Conservation (phyloP, 2,797 vertebrate genomes). For the Alectoris magna region DNA sequence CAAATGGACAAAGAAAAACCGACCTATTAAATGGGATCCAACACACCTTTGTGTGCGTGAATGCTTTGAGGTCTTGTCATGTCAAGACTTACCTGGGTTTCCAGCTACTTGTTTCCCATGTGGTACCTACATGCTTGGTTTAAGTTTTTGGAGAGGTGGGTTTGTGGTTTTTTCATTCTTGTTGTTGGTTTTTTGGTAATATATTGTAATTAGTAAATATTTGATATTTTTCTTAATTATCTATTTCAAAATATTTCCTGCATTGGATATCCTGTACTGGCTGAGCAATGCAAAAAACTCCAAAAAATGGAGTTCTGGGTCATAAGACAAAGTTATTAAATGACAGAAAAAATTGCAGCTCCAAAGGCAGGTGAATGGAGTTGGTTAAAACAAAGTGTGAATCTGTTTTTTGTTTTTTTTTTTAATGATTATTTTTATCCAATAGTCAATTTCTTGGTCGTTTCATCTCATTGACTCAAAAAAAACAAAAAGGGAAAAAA, state of each 20-base stretch:
- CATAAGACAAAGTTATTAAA: not conserved
- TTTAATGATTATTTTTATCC: not conserved
- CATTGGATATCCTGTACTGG: not conserved
- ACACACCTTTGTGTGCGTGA: not conserved
- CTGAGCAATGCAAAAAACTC: not conserved
- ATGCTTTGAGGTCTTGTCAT: not conserved
- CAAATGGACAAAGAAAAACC: not conserved
- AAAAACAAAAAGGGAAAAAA: not conserved
- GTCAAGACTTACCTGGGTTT: not conserved
- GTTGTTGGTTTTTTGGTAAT: not conserved
- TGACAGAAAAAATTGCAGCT: not conserved
- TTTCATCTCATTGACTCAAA: not conserved
- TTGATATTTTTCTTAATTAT: not conserved
- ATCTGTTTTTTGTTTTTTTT: not conserved
- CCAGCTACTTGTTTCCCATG: not conserved
- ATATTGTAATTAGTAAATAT: not conserved
- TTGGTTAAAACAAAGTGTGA: not conserved
- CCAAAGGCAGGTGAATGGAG: not conserved
- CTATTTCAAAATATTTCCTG: not conserved
- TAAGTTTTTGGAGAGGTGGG: not conserved
- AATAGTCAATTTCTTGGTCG: not conserved
- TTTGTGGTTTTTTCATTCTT: no score
- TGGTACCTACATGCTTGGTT: not conserved
- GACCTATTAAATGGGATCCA: not conserved
- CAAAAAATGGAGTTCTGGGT: not conserved